Evolutionary conservation across 2,113 vertebrate genomes (phyloP).

Genomic region (Ammospiza nelsoni): DNA sequence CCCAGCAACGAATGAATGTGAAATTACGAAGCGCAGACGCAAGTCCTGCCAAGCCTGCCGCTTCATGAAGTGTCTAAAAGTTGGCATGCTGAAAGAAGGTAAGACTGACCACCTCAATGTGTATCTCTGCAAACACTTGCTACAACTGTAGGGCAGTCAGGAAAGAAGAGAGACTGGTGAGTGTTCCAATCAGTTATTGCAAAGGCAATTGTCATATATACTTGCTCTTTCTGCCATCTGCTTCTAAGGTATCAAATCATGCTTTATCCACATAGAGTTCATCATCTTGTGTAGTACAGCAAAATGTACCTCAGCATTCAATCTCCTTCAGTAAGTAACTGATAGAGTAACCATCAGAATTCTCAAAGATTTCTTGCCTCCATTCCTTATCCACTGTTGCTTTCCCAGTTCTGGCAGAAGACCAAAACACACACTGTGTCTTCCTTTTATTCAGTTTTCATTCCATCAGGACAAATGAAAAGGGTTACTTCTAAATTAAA

Average conservation of each 20-base stretch:
- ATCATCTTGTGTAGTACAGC: not conserved
- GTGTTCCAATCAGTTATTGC: not conserved
- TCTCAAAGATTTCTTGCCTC: not conserved
- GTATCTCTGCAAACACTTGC: not conserved
- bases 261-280: not conserved
- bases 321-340: not conserved
- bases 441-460: not conserved
- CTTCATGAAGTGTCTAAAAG: slow-evolving; percentile 99
- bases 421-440: not conserved
- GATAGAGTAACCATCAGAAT: not conserved
- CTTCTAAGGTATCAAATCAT: not conserved
- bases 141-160: not conserved
- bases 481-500: not conserved
- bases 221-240: not conserved
- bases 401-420: not conserved
- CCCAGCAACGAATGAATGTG: slow-evolving; percentile 97
- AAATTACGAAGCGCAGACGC: slow-evolving; percentile 99
- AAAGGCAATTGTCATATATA: not conserved
- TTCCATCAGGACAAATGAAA: not conserved
- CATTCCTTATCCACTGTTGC: not conserved
- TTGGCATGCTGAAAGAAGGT: slow-evolving; percentile 99
- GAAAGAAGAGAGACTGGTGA: not conserved
- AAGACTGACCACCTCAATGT: slow-evolving; percentile 57
- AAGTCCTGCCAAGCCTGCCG: slow-evolving; percentile 99
- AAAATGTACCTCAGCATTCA: not conserved